Evolutionary conservation across 1,140 invertebrate species (phyloP).

Genomic region (Drosophila tsacasi): DNA sequence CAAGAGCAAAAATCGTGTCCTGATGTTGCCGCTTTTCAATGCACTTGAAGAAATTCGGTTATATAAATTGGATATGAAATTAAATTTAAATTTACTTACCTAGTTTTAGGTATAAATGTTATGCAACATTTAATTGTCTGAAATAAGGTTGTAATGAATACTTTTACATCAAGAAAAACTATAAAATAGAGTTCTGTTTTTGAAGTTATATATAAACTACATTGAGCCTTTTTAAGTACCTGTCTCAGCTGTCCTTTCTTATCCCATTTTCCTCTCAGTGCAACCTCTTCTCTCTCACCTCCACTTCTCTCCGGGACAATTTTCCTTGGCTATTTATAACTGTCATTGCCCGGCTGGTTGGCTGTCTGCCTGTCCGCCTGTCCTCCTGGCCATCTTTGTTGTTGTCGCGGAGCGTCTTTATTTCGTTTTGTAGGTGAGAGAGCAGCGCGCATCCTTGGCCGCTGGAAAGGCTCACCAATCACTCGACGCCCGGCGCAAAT

Average conservation of each 20-base stretch:
- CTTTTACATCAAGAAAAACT: neutral
- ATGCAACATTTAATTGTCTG: no score
- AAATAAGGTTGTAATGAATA: neutral
- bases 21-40: constrained; percentile 29
- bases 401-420: constrained; percentile 61
- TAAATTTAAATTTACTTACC: neutral
- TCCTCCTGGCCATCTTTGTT: constrained; percentile 3
- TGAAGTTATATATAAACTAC: neutral
- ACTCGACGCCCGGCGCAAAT: constrained; percentile 74
- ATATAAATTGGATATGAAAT: neutral
- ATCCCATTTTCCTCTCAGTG: constrained; percentile 10
- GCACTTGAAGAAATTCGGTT: neutral
- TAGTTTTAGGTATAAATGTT: no score
- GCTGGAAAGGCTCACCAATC: constrained; percentile 62
- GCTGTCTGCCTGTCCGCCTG: constrained; percentile 4
- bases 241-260: neutral
- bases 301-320: constrained; percentile 51
- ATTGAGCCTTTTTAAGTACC: neutral
- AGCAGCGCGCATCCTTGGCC: constrained; percentile 45
- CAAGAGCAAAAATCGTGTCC: constrained; percentile 61
- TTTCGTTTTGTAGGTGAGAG: constrained; percentile 58
- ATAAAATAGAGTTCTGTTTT: neutral
- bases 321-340: constrained; percentile 82
- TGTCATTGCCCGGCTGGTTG: constrained; percentile 57
- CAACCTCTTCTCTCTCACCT: constrained; percentile 9